A percentile compares a stretch with the other conserved stretches of the same genome.
Conservation (phyloP, 2,113 vertebrate genomes). For the Orientallactaga bullata region DNA sequence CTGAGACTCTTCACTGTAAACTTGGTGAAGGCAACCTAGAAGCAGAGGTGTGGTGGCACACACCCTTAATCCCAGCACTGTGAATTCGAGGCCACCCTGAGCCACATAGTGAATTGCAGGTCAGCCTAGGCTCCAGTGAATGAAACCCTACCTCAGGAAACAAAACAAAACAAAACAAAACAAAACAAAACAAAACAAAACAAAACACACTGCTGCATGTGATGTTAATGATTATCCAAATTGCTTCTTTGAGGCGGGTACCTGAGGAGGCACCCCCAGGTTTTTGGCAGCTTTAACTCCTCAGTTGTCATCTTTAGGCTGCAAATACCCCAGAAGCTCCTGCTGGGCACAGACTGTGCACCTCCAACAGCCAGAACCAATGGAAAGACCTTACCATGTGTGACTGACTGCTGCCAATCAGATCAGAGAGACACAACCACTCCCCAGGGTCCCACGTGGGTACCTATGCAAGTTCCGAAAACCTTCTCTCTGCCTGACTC, state of each 20-base stretch:
- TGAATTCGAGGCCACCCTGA: no score
- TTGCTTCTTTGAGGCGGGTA: not conserved
- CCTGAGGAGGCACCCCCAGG: not conserved
- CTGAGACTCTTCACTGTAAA: not conserved
- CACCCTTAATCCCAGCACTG: no score
- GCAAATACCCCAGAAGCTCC: not conserved
- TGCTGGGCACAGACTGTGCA: not conserved
- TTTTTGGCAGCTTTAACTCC: not conserved
- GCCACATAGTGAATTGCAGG: no score
- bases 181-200: no score
- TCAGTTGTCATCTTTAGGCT: not conserved
- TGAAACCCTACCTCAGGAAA: no score
- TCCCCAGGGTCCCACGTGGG: not conserved
- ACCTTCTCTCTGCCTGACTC: not conserved
- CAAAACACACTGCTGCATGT: no score
- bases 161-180: no score
- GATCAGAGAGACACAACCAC: not conserved
- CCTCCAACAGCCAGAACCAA: not conserved
- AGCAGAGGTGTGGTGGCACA: not conserved
- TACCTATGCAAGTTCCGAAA: not conserved
- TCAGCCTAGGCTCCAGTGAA: no score
- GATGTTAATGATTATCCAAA: not conserved
- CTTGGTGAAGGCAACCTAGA: not conserved
- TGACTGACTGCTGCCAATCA: not conserved
- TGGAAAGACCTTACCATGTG: rapidly evolving